phyloP scores from a whole-genome alignment of 2,888 invertebrate genomes.

The Eupithecia inturbata region DNA sequence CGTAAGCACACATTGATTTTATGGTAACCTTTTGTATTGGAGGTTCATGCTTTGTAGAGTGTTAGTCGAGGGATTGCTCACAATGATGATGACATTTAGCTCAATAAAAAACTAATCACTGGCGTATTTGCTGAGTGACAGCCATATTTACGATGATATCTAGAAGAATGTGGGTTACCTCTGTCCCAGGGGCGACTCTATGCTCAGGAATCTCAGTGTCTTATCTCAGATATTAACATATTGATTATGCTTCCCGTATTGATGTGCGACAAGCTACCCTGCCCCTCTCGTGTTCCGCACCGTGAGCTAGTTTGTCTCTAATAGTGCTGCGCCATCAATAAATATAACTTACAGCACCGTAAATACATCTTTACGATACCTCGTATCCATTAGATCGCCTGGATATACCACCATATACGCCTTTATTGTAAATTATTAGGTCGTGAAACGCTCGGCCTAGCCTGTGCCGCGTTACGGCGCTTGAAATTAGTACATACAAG shows the following conservation, averaged over 20 bases:
- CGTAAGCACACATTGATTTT: background rate
- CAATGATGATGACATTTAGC: background rate
- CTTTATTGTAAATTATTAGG: conserved; percentile 63
- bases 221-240: conserved; percentile 81
- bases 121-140: conserved; percentile 55
- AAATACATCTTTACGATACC: conserved; percentile 65
- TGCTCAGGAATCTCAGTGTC: conserved; percentile 70
- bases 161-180: conserved; percentile 71
- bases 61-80: background rate
- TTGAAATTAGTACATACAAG: conserved; percentile 42
- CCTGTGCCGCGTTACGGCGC: conserved; percentile 47
- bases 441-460: conserved; percentile 55
- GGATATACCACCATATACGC: conserved; percentile 49
- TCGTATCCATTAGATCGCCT: conserved; percentile 54
- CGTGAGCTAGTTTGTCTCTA: conserved; percentile 60
- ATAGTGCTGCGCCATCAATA: conserved; percentile 63
- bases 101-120: conserved; percentile 56
- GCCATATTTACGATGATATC: conserved; percentile 74
- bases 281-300: conserved; percentile 47
- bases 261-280: conserved; percentile 70
- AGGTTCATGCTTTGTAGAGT: background rate
- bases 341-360: conserved; percentile 66
- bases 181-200: conserved; percentile 67
- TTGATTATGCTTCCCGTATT: conserved; percentile 78
- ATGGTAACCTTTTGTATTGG: background rate